Conservation (phyloP, 92 coral and sea anemone genomes). For the Anthopleura xanthogrammica region DNA sequence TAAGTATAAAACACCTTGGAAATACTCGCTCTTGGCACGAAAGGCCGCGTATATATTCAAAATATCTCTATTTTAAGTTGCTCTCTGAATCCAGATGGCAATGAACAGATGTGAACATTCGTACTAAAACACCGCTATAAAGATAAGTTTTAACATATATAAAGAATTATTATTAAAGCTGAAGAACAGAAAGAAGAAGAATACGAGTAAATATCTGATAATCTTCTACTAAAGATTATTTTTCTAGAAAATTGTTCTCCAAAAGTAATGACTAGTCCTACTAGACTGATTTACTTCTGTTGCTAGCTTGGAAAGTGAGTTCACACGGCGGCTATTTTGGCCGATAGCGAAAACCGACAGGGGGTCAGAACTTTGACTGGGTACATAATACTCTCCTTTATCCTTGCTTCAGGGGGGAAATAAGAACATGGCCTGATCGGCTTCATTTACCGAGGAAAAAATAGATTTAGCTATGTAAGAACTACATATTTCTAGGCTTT, state of each 20-base stretch:
- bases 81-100: too few species aligned
- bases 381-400: not conserved
- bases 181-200: not conserved
- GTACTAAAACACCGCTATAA: too few species aligned
- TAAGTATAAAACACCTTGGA: not conserved
- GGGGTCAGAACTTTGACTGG: not conserved
- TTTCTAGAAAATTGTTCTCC: not conserved
- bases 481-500: too few species aligned
- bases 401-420: too few species aligned
- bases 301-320: slow-evolving; percentile 2
- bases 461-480: too few species aligned
- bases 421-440: too few species aligned
- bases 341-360: not conserved
- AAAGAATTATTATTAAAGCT: too few species aligned
- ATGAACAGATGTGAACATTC: too few species aligned
- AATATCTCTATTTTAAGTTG: not conserved
- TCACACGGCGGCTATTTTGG: not conserved
- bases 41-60: not conserved
- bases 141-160: too few species aligned
- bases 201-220: not conserved
- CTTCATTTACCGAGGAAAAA: too few species aligned
- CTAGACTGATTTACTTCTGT: not conserved
- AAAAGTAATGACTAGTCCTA: not conserved
- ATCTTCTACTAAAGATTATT: not conserved
- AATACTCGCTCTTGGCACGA: not conserved